phyloP scores from a whole-genome alignment of 2,797 vertebrate genomes.

The Parauchenoglanis punctatus region DNA sequence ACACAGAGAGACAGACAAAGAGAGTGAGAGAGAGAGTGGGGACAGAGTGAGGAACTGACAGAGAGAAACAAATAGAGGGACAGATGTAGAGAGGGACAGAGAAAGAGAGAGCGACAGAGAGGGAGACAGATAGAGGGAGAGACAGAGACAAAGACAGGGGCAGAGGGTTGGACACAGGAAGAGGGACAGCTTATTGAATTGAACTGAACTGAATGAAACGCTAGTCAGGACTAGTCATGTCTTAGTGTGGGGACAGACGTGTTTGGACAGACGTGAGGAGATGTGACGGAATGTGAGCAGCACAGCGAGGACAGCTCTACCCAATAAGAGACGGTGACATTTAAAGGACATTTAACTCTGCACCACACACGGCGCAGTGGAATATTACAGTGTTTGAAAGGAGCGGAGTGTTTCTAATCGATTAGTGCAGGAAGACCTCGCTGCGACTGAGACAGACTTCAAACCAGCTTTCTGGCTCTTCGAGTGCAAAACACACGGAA shows the following conservation, averaged over 20 bases:
- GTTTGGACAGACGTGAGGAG: neutral
- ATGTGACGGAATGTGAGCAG: neutral
- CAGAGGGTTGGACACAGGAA: neutral
- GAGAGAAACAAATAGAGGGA: neutral
- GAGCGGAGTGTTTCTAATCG: constrained; percentile 69
- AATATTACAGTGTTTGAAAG: constrained; percentile 74
- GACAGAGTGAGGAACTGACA: neutral
- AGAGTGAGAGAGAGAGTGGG: too few species aligned
- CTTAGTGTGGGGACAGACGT: neutral
- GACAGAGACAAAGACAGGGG: neutral
- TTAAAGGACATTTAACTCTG: constrained; percentile 61
- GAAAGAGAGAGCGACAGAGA: neutral
- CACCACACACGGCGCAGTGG: constrained; percentile 62
- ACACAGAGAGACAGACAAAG: neutral
- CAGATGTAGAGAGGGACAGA: neutral
- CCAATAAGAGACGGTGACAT: constrained; percentile 65
- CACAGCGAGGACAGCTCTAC: constrained; percentile 19
- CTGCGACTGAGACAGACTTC: constrained; percentile 52
- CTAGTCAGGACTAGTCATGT: neutral
- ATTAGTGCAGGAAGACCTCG: constrained; percentile 64
- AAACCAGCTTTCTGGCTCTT: constrained; percentile 48
- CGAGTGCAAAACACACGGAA: constrained; percentile 24
- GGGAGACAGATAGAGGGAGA: neutral
- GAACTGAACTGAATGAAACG: neutral
- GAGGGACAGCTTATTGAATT: neutral